A percentile compares a stretch with the other conserved stretches of the same genome.
Evolutionary conservation across 2,113 vertebrate species (phyloP).

Genomic region (Tragelaphus strepsiceros): DNA sequence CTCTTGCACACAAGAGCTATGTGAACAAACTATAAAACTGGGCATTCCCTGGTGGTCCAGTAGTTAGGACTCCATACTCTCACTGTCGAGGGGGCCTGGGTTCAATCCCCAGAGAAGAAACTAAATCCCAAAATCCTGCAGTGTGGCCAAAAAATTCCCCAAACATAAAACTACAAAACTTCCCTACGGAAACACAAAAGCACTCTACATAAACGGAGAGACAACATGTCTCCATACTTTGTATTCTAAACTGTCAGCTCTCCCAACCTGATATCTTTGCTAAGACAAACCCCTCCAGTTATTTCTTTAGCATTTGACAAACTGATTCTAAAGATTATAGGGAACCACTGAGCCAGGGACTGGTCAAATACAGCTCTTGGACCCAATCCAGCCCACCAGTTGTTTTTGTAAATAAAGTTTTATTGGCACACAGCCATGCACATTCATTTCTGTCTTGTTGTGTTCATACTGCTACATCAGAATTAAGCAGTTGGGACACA

Average conservation of each 20-base stretch:
- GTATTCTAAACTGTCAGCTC: neutral
- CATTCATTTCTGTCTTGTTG: no score
- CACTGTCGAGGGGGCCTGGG: neutral
- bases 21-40: neutral
- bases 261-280: neutral
- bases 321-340: neutral
- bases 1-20: neutral
- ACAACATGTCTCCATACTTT: no score
- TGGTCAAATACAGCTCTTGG: neutral
- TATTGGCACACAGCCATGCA: neutral
- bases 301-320: neutral
- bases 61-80: neutral
- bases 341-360: neutral
- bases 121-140: neutral
- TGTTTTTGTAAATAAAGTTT: neutral
- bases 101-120: neutral
- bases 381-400: neutral
- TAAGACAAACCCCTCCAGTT: neutral
- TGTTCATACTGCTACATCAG: no score
- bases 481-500: neutral
- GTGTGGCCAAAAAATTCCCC: neutral
- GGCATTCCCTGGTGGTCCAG: neutral
- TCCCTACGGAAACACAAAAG: neutral
- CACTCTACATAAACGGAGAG: neutral
- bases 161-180: neutral